A percentile compares a stretch with the other conserved stretches of the same genome.
Evolutionary conservation across 1,140 invertebrate genomes (phyloP).

Genomic region (Riptortus pedestris): DNA sequence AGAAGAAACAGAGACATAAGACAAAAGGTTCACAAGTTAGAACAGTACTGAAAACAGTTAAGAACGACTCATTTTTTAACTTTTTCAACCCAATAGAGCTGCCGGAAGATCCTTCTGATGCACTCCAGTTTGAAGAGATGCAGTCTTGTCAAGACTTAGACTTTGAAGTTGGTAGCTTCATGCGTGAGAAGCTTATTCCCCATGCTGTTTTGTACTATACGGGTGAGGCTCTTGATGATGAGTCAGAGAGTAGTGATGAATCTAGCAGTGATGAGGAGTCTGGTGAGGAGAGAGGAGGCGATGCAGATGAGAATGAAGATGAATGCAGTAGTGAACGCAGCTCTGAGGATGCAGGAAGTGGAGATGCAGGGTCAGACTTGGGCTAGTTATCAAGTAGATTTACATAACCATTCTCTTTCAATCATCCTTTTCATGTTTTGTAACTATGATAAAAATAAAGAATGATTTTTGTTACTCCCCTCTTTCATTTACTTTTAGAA

Average conservation of each 20-base stretch:
- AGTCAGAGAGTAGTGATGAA: not conserved
- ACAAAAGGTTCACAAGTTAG: slow-evolving; percentile 72
- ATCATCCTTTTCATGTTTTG: too few relatives aligned
- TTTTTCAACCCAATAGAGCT: slow-evolving; percentile 81
- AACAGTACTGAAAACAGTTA: slow-evolving; percentile 85
- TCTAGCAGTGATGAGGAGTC: not conserved
- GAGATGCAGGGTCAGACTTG: too few relatives aligned
- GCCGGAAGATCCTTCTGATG: not conserved
- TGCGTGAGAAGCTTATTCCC: slow-evolving; percentile 56
- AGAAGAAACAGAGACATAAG: slow-evolving; percentile 72
- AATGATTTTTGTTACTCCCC: too few relatives aligned
- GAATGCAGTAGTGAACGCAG: too few relatives aligned
- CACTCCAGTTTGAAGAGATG: not conserved
- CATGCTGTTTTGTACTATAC: slow-evolving; percentile 90
- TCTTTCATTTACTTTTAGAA: too few relatives aligned
- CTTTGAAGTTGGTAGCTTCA: slow-evolving; percentile 75
- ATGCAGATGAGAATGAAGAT: not conserved
- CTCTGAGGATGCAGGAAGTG: too few relatives aligned
- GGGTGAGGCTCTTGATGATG: slow-evolving; percentile 40
- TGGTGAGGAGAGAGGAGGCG: not conserved
- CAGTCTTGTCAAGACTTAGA: slow-evolving; percentile 67
- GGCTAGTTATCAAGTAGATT: too few relatives aligned
- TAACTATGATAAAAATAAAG: too few relatives aligned
- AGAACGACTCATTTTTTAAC: slow-evolving; percentile 93
- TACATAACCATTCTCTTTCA: too few relatives aligned